These are phyloP conservation scores for Sphinx pinastri DNA, from an alignment of 2,888 invertebrate genomes.

Conservation along the genomic window DNA sequence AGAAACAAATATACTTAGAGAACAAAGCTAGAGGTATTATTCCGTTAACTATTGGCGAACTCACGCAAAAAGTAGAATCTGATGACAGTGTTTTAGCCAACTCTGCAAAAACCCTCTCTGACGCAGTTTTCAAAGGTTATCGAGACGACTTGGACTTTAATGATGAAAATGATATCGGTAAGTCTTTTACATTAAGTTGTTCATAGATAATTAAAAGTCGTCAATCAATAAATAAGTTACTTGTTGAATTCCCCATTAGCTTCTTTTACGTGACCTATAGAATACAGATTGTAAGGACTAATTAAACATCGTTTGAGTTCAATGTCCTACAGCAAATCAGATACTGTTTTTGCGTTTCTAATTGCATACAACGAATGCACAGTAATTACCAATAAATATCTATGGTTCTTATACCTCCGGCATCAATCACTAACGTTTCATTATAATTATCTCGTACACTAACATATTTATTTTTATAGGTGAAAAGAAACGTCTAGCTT, in stretches of 20 bases:
- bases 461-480: slow-evolving; percentile 64
- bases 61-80: slow-evolving; percentile 57
- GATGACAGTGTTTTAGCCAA: slow-evolving; percentile 64
- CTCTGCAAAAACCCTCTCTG: slow-evolving; percentile 65
- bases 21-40: slow-evolving; percentile 76
- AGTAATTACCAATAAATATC: background rate
- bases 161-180: slow-evolving; percentile 91
- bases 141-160: slow-evolving; percentile 92
- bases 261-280: no score
- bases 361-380: background rate
- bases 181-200: slow-evolving; percentile 35
- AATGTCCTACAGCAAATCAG: background rate
- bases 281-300: background rate
- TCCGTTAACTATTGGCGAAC: slow-evolving; percentile 68
- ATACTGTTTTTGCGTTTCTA: background rate
- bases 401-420: background rate
- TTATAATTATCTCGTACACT: background rate
- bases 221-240: no score
- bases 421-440: background rate
- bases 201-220: no score
- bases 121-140: slow-evolving; percentile 85
- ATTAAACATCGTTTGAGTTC: background rate
- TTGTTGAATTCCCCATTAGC: no score
- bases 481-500: slow-evolving; percentile 92
- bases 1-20: slow-evolving; percentile 84